A percentile compares a stretch with the other conserved stretches of the same genome.
These are phyloP conservation scores for Notiomystis cincta DNA, from an alignment of 2,113 vertebrate genomes.

Conservation along the genomic window DNA sequence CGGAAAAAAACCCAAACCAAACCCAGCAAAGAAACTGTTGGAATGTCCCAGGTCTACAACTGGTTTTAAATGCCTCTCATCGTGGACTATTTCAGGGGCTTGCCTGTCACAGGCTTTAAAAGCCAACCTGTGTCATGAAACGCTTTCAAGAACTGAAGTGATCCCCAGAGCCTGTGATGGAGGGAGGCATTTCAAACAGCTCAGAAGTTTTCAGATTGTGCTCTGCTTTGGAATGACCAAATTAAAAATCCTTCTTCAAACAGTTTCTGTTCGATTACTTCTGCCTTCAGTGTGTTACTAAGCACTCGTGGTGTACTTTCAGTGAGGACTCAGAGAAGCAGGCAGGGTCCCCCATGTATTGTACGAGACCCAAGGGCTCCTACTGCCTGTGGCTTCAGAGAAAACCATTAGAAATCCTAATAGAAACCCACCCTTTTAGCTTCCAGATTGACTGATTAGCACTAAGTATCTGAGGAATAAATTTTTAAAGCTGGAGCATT, in stretches of 20 bases:
- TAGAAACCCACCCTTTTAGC: background rate
- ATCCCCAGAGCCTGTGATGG: background rate
- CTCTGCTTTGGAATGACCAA: background rate
- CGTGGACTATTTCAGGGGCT: background rate
- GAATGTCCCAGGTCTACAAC: background rate
- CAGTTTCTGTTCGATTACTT: background rate
- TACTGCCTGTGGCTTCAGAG: background rate
- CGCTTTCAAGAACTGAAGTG: accelerated
- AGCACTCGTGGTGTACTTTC: background rate
- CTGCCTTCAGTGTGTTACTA: background rate
- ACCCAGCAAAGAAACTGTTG: background rate
- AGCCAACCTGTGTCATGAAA: background rate
- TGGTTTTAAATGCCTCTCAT: background rate
- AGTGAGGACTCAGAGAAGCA: background rate
- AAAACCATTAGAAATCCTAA: background rate
- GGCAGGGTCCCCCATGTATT: accelerated
- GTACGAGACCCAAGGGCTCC: accelerated
- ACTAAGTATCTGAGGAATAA: background rate
- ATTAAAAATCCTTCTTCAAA: background rate
- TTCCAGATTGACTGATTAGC: background rate
- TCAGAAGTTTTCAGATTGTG: background rate
- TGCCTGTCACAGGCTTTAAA: background rate
- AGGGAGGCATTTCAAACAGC: background rate
- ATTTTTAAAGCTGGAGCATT: background rate
- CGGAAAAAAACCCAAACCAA: background rate